These are phyloP conservation scores for Hystrix brachyura DNA, from an alignment of 2,113 vertebrate species.

Conservation along the genomic window DNA sequence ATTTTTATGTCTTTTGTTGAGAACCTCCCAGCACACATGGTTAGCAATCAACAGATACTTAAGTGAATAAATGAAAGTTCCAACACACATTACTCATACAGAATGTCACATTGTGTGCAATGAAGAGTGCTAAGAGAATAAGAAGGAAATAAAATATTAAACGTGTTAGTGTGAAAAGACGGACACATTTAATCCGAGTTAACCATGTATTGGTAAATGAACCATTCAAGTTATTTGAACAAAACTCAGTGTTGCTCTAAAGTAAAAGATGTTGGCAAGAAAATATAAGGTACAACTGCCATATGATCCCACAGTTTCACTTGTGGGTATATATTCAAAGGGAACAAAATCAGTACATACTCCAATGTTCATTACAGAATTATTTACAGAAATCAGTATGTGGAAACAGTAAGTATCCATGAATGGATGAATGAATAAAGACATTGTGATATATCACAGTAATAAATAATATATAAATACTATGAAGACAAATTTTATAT, in stretches of 20 bases:
- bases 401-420: neutral
- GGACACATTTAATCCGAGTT: slow-evolving; percentile 38
- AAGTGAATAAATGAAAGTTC: slow-evolving; percentile 12
- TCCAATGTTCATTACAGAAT: neutral
- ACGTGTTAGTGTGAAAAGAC: neutral
- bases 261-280: neutral
- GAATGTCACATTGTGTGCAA: neutral
- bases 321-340: neutral
- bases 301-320: neutral
- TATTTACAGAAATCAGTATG: neutral
- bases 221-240: neutral
- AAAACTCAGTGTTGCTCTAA: slow-evolving; percentile 26
- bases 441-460: neutral
- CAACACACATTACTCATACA: neutral
- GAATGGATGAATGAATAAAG: neutral
- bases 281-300: neutral
- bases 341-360: neutral
- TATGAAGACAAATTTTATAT: neutral
- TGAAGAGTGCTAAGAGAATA: neutral
- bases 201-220: neutral
- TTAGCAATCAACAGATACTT: neutral
- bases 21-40: neutral
- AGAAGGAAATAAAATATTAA: neutral
- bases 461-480: neutral
- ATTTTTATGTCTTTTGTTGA: neutral